These are phyloP conservation scores for Neomonachus schauinslandi DNA, from an alignment of 2,113 vertebrate species.

Conservation along the genomic window DNA sequence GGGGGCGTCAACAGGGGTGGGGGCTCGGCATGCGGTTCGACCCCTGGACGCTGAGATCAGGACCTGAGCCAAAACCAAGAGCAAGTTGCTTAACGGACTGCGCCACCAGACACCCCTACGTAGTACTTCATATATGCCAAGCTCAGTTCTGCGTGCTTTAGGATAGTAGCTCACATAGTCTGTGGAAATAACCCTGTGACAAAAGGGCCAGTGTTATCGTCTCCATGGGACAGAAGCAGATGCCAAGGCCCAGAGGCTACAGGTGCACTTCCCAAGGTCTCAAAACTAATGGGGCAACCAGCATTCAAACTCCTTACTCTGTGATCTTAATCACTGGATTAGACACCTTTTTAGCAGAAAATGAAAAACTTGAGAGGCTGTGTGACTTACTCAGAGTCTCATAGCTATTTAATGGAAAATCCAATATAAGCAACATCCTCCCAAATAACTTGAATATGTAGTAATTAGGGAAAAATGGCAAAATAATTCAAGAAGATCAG, in stretches of 20 bases:
- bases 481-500: neutral
- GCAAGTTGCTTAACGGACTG: too few relatives aligned
- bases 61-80: too few relatives aligned
- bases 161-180: neutral
- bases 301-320: neutral
- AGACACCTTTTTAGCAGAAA: neutral
- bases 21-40: too few relatives aligned
- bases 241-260: neutral
- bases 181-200: neutral
- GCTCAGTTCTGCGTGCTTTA: neutral
- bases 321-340: neutral
- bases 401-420: neutral
- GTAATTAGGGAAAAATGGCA: neutral
- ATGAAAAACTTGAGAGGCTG: neutral
- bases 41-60: too few relatives aligned
- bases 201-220: neutral
- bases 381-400: neutral
- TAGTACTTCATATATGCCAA: neutral
- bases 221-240: neutral
- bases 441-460: neutral
- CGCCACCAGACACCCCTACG: neutral
- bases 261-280: accelerated
- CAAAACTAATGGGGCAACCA: neutral
- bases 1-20: too few relatives aligned
- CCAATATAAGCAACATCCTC: neutral